A percentile compares a stretch with the other conserved stretches of the same genome.
Evolutionary conservation across 2,888 invertebrate genomes (phyloP).

Genomic region (Sinodicranocentrus sp.): DNA sequence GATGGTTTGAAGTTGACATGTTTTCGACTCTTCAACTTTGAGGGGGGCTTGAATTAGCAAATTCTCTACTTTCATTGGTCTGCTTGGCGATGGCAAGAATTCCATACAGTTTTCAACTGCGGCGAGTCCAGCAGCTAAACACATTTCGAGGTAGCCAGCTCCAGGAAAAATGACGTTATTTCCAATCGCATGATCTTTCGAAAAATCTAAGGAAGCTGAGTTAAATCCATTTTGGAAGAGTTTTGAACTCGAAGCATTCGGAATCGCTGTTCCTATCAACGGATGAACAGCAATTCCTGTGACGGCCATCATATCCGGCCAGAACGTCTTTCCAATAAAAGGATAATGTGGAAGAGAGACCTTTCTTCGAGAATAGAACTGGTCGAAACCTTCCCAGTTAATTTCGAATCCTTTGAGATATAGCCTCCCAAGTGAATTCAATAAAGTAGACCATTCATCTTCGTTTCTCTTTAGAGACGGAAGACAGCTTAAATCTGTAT

Average conservation of each 20-base stretch:
- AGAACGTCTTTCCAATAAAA: constrained; percentile 54
- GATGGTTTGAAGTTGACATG: too few relatives aligned
- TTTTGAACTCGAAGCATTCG: constrained; percentile 37
- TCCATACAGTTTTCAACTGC: constrained; percentile 17
- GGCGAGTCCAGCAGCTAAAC: constrained; percentile 48
- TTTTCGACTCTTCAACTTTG: too few relatives aligned
- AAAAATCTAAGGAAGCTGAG: not conserved
- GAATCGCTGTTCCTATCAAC: constrained; percentile 46
- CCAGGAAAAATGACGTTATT: constrained; percentile 59
- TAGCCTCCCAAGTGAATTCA: constrained; percentile 41
- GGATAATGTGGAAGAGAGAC: constrained; percentile 58
- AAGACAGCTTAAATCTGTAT: constrained; percentile 20
- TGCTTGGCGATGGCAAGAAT: constrained; percentile 1
- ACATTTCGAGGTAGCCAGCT: constrained; percentile 59
- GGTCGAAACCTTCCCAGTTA: constrained; percentile 63
- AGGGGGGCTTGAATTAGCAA: constrained; percentile 54
- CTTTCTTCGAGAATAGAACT: constrained; percentile 33
- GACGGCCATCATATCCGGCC: constrained; percentile 24
- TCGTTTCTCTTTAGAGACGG: constrained; percentile 59
- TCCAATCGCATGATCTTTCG: constrained; percentile 61
- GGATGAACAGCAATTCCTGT: constrained; percentile 42
- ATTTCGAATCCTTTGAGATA: constrained; percentile 58
- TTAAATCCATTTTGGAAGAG: constrained; percentile 41
- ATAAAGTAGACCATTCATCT: constrained; percentile 44
- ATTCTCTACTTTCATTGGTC: constrained; percentile 50